Evolutionary conservation across 2,888 invertebrate genomes (phyloP).

Genomic region (Ashinkailepas kermadecensis): DNA sequence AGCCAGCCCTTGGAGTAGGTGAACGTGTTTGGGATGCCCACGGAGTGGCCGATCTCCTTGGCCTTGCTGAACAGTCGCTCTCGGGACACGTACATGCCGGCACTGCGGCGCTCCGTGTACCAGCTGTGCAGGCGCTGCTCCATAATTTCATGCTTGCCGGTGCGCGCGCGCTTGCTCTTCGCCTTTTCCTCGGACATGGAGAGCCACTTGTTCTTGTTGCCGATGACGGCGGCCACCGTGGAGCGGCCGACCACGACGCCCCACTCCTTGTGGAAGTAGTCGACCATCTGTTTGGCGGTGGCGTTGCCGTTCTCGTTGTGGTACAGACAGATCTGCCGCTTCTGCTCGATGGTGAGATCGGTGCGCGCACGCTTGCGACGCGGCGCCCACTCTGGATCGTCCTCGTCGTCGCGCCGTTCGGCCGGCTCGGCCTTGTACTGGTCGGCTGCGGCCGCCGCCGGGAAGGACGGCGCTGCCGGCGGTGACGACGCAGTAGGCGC

Average conservation of each 20-base stretch:
- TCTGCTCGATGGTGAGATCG: slow-evolving; percentile 6
- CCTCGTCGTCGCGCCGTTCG: not conserved
- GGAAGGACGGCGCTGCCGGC: too few species aligned
- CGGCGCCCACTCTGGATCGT: not conserved
- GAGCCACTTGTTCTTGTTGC: slow-evolving; percentile 1
- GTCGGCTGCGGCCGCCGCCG: too few species aligned
- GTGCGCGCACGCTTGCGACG: not conserved
- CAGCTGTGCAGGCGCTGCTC: slow-evolving; percentile 6
- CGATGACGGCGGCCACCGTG: not conserved
- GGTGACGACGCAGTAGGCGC: too few species aligned
- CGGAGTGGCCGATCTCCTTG: not conserved
- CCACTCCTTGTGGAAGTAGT: slow-evolving; percentile 9
- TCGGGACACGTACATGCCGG: not conserved
- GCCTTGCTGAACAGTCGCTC: not conserved
- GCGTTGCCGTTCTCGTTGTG: not conserved
- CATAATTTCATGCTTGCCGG: not conserved
- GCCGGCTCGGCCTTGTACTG: too few species aligned
- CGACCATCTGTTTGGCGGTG: slow-evolving; percentile 5
- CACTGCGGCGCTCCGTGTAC: not conserved
- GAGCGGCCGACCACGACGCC: not conserved
- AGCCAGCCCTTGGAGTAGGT: slow-evolving; percentile 6
- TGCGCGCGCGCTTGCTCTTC: not conserved
- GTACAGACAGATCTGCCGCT: not conserved
- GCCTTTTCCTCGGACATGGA: slow-evolving; percentile 9
- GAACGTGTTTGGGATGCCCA: not conserved